These are phyloP conservation scores for Lytechinus pictus DNA, from an alignment of 35 echinoderm and acorn worm genomes.

Conservation along the genomic window DNA sequence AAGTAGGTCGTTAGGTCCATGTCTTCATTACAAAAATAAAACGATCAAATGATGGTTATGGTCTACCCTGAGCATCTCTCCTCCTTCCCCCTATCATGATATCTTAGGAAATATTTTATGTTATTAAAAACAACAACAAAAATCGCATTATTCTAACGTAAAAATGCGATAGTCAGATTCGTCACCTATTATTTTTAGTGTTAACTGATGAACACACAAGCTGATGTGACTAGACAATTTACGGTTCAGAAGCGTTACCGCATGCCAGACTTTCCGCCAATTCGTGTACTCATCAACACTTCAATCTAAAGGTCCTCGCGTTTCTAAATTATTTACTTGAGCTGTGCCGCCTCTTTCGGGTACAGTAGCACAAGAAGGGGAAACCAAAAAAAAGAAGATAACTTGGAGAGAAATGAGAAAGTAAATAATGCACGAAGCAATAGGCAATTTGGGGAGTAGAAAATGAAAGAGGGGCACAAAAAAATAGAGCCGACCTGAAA, in stretches of 20 bases:
- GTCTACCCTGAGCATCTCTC: too few species aligned
- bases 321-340: neutral
- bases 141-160: too few species aligned
- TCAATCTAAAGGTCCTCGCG: neutral
- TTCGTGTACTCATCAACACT: conserved; percentile 11
- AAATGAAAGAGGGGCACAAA: neutral
- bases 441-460: neutral
- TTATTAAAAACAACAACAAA: too few species aligned
- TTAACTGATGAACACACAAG: neutral
- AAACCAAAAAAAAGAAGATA: neutral
- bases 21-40: too few species aligned
- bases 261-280: neutral
- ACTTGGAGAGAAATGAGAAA: neutral
- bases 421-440: neutral
- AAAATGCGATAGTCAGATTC: too few species aligned
- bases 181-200: neutral
- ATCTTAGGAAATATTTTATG: too few species aligned
- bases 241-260: neutral
- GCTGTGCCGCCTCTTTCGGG: neutral
- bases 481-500: too few species aligned
- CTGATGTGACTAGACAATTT: neutral
- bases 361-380: neutral
- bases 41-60: too few species aligned
- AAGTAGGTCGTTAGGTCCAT: too few species aligned
- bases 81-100: too few species aligned